Conservation (phyloP, 2,888 invertebrate genomes). For the Pollenia griseotomentosa region DNA sequence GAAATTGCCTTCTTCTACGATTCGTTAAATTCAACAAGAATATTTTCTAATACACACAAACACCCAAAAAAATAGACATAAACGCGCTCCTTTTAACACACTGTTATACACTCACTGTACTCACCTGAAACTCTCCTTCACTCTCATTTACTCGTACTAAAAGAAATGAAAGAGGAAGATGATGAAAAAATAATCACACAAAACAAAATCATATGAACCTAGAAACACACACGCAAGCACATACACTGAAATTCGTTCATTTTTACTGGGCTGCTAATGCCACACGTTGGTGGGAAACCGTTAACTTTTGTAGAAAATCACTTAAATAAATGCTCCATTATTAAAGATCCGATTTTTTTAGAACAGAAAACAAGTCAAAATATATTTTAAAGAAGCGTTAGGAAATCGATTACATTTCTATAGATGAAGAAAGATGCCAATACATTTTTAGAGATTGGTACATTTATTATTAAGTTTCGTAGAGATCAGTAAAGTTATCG, state of each 20-base stretch:
- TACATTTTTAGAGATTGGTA: no score
- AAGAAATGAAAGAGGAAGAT: not conserved
- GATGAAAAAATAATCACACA: conserved; percentile 15
- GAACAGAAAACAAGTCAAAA: no score
- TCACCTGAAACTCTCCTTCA: conserved; percentile 40
- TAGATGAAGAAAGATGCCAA: no score
- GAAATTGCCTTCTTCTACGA: conserved; percentile 76
- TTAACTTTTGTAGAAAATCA: not conserved
- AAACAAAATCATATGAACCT: conserved; percentile 33
- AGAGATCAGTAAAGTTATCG: no score
- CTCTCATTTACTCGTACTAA: conserved; percentile 44
- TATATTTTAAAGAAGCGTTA: no score
- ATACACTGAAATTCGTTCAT: not conserved
- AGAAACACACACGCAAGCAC: not conserved
- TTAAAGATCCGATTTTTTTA: no score
- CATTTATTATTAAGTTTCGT: no score
- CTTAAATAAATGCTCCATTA: no score
- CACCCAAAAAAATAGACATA: not conserved
- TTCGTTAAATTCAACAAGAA: conserved; percentile 67
- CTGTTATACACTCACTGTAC: conserved; percentile 18
- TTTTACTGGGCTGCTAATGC: conserved; percentile 7
- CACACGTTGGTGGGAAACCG: not conserved
- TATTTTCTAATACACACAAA: conserved; percentile 30
- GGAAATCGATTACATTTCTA: no score
- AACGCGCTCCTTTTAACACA: not conserved